Evolutionary conservation across 2,113 vertebrate genomes (phyloP).

Genomic region (Tetrax tetrax): DNA sequence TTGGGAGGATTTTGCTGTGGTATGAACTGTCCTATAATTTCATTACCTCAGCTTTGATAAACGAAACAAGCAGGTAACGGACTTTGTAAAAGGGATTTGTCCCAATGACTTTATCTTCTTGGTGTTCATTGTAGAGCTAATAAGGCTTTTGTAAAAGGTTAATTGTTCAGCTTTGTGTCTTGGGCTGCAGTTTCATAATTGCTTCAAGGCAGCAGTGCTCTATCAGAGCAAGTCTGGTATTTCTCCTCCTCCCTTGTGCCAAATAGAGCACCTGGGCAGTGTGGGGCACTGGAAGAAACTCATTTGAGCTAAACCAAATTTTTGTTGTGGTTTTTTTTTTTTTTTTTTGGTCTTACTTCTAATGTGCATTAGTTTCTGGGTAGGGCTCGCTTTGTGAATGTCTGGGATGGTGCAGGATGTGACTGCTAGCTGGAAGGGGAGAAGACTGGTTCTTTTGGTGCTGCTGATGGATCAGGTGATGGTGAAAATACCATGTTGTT

Average conservation of each 20-base stretch:
- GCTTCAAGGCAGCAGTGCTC: not conserved
- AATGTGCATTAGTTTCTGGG: not conserved
- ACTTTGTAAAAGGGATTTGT: not conserved
- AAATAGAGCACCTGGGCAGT: not conserved
- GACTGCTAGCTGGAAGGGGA: not conserved
- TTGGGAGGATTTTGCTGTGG: not conserved
- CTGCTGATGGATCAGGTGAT: not conserved
- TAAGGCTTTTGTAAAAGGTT: constrained; percentile 11
- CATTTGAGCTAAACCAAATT: not conserved
- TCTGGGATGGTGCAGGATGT: not conserved
- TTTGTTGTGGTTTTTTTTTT: not conserved
- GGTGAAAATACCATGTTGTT: not conserved
- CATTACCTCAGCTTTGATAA: constrained; percentile 5
- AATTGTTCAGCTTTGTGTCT: constrained; percentile 22
- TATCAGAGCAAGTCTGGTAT: not conserved
- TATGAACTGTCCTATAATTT: not conserved
- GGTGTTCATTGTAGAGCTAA: not conserved
- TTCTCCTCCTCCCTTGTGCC: not conserved
- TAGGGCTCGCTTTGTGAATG: not conserved
- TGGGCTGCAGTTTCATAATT: not conserved
- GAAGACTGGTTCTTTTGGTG: not conserved
- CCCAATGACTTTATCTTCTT: not conserved
- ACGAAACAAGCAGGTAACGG: constrained; percentile 6
- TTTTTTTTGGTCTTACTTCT: not conserved
- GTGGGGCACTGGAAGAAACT: not conserved